phyloP scores from a whole-genome alignment of 2,113 vertebrate genomes.

The Chionis minor region DNA sequence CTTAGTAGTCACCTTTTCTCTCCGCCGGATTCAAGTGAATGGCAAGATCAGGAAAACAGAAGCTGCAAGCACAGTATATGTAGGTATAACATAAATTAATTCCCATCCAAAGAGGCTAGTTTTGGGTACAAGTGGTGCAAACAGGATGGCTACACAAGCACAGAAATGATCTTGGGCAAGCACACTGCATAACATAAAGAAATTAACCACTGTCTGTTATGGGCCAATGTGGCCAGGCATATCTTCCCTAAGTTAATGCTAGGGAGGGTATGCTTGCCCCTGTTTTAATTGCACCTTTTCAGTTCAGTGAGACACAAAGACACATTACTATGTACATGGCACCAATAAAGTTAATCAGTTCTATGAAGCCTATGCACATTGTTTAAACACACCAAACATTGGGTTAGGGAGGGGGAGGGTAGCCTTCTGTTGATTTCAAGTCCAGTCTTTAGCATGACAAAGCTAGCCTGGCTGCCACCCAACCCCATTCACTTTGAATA shows the following conservation, averaged over 20 bases:
- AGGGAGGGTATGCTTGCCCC: background rate
- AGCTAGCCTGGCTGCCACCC: conserved; percentile 26
- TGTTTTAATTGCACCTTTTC: conserved; percentile 3
- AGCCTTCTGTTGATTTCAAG: conserved; percentile 31
- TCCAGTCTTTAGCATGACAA: conserved; percentile 42
- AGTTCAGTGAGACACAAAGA: background rate
- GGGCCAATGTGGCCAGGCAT: background rate
- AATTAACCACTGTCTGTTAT: background rate
- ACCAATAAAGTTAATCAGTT: conserved; percentile 19
- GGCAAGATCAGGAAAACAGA: background rate
- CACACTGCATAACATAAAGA: background rate
- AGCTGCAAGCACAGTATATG: background rate
- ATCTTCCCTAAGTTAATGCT: background rate
- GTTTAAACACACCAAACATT: conserved; percentile 9
- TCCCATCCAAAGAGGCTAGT: background rate
- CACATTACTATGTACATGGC: background rate
- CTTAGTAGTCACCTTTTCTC: background rate
- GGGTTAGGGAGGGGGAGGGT: conserved; percentile 21
- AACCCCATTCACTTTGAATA: conserved; percentile 18
- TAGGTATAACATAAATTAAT: background rate
- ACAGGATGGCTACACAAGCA: background rate
- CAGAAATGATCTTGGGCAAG: background rate
- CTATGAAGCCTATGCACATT: background rate
- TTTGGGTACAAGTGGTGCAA: background rate
- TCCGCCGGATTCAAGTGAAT: background rate